Conservation (phyloP, 2,797 vertebrate genomes). For the Lutjanus argentimaculatus region DNA sequence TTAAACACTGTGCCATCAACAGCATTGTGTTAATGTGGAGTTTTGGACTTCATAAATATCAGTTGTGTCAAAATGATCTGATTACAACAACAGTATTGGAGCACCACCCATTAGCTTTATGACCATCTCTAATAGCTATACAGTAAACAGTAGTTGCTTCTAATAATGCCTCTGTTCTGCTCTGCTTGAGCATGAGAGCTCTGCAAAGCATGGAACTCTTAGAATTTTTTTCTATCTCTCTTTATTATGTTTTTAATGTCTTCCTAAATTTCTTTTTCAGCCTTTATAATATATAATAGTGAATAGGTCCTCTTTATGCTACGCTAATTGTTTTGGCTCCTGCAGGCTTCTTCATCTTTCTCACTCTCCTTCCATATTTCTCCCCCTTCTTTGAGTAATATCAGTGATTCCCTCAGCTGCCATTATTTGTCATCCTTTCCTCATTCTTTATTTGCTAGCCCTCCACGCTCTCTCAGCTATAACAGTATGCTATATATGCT, state of each 20-base stretch:
- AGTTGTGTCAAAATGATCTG: not conserved
- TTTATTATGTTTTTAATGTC: not conserved
- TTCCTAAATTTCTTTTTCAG: conserved; percentile 24
- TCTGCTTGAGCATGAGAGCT: conserved; percentile 70
- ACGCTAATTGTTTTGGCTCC: conserved; percentile 70
- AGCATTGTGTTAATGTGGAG: conserved; percentile 6
- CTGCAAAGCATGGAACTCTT: conserved; percentile 59
- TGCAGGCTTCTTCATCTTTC: conserved; percentile 28
- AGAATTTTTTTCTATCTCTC: conserved; percentile 8
- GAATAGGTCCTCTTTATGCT: conserved; percentile 55
- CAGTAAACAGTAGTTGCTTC: conserved; percentile 59
- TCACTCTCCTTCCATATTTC: conserved; percentile 24
- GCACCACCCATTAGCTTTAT: conserved; percentile 66
- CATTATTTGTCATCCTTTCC: conserved; percentile 25
- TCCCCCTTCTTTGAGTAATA: conserved; percentile 37
- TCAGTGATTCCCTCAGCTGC: conserved; percentile 43
- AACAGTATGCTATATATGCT: not conserved
- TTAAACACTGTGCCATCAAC: not conserved
- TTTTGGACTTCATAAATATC: conserved; percentile 6
- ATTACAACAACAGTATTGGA: conserved; percentile 67
- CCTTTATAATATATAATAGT: conserved; percentile 19
- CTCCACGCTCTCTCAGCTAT: conserved; percentile 36
- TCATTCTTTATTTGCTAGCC: conserved; percentile 25
- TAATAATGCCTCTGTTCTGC: conserved; percentile 60
- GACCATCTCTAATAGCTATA: conserved; percentile 49